Evolutionary conservation across 2,888 invertebrate genomes (phyloP), one percentile per base, ranked within the genome.

Genomic region (Nephrotoma guestfalica): DNA sequence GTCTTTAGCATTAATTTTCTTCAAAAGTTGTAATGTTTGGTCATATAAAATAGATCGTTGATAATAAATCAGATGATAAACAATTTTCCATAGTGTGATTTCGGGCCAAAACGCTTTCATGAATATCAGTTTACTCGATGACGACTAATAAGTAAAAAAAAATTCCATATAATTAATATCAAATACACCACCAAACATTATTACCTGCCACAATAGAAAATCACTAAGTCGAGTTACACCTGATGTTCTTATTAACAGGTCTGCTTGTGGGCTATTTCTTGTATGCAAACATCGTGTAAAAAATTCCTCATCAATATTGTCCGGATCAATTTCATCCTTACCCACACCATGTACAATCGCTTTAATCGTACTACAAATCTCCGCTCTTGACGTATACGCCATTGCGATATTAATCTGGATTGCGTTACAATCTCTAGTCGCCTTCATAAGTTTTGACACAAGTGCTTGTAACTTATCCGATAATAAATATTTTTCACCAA

Each of bases 161-260:
- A 9, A 43, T 6, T 43, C 9, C 6, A 43, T 43, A 4, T 43
- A 43, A 6, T 9, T 9, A 43, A 9, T 9, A 30, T 30, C 9
- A 86, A 86, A 41, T 18, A 86, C 87, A 90, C 88, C 91, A 30
- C 30, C 30, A 3, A 3, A 30, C 2, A 30, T 90, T 91, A 30
- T 30, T 30, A 96, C 96, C 95, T 99, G 99, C 98, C 98, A 99
- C 88, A 99, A 93, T 89, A 99, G 93, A 90, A 99, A 99, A 91
- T 99, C 98, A 89, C 97, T 97, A 1, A 98, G 93, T 87, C 98
- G 93, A 11, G 96, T 95, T 93, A 99, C 99, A 15, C 99, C 99
- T 0, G 99, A 99, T 4, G 99, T 99, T 88, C 99, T 93, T 83
- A 99, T 95, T 15, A 99, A 92, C 86, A 99, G 92, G 90, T 99